These are phyloP conservation scores for Grammomys dolichurus DNA, from an alignment of 2,113 vertebrate species.

Conservation along the genomic window DNA sequence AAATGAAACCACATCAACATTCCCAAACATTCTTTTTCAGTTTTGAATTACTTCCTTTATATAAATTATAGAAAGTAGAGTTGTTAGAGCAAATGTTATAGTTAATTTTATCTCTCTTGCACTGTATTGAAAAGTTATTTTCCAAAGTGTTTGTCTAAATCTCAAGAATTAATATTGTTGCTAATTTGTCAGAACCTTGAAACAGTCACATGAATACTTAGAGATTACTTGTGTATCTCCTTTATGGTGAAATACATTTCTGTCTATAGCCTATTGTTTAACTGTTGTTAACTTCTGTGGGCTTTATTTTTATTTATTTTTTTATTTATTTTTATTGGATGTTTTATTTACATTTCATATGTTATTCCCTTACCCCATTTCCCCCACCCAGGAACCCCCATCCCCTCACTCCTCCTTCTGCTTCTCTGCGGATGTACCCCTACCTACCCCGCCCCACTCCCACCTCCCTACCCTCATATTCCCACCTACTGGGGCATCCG, in stretches of 20 bases:
- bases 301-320: too few species aligned
- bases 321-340: too few species aligned
- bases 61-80: slow-evolving; percentile 24
- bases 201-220: background rate
- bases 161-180: slow-evolving; percentile 24
- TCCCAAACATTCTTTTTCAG: background rate
- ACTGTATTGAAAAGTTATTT: background rate
- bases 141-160: background rate
- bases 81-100: background rate
- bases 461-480: too few species aligned
- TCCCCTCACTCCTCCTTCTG: too few species aligned
- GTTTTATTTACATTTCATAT: too few species aligned
- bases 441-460: too few species aligned
- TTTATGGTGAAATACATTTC: slow-evolving; percentile 39
- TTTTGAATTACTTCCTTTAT: slow-evolving; percentile 44
- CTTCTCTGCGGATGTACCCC: too few species aligned
- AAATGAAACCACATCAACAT: slow-evolving; percentile 43
- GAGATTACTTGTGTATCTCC: background rate
- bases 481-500: too few species aligned
- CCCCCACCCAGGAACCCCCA: too few species aligned
- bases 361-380: too few species aligned
- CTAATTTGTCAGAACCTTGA: background rate
- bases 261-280: slow-evolving; percentile 22
- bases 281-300: background rate
- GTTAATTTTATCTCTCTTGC: background rate